These are phyloP conservation scores for Drosophila tristis DNA, from an alignment of 1,140 invertebrate species.

Conservation along the genomic window DNA sequence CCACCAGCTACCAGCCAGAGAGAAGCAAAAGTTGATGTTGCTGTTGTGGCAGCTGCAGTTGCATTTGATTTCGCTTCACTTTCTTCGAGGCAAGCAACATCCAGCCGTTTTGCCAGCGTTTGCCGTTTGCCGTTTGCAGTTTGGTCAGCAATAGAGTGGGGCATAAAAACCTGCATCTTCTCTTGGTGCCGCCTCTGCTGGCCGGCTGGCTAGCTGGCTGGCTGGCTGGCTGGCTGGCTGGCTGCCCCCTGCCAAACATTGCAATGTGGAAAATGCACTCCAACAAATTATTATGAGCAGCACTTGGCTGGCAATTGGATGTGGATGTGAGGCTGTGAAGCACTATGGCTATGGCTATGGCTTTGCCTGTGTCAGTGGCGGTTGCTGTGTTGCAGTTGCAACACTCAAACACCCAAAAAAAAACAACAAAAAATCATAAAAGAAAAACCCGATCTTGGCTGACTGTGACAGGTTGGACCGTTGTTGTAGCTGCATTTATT, in stretches of 20 bases:
- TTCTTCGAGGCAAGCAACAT: constrained; percentile 57
- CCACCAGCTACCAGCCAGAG: background rate
- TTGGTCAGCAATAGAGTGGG: constrained; percentile 6
- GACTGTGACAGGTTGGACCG: constrained; percentile 65
- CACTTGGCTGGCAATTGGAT: constrained; percentile 58
- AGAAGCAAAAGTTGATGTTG: constrained; percentile 45
- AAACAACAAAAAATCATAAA: constrained; percentile 35
- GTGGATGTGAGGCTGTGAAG: constrained; percentile 36
- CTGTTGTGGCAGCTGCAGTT: constrained; percentile 34
- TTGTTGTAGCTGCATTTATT: constrained; percentile 31
- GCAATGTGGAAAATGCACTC: constrained; percentile 77
- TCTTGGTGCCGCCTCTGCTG: background rate
- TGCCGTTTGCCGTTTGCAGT: constrained; percentile 3
- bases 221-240: too few relatives aligned
- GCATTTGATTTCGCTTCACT: constrained; percentile 79
- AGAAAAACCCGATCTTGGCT: constrained; percentile 47
- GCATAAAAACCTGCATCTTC: constrained; percentile 44
- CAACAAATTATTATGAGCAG: constrained; percentile 78
- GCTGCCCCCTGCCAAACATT: constrained; percentile 38
- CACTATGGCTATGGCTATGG: background rate
- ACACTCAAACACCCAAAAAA: constrained; percentile 59
- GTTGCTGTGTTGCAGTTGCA: constrained; percentile 54
- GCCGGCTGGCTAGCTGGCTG: constrained; percentile 25
- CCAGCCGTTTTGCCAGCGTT: constrained; percentile 47
- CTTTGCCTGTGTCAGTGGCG: constrained; percentile 35